phyloP scores from a whole-genome alignment of 92 coral and sea anemone genomes.

The Porites rus region DNA sequence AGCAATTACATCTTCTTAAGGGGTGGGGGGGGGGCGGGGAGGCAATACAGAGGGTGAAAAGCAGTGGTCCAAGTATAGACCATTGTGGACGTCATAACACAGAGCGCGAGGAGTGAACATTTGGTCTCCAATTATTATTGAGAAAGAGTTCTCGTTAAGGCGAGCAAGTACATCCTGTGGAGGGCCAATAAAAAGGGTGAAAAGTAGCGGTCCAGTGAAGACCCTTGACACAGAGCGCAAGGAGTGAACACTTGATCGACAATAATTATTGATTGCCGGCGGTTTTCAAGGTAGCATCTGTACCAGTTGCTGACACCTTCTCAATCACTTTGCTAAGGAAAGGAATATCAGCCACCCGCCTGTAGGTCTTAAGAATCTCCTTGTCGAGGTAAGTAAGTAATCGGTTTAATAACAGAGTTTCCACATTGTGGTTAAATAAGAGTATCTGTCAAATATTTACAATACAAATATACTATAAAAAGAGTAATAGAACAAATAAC shows the following conservation, averaged over 20 bases:
- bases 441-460: no score
- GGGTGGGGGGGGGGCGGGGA: background rate
- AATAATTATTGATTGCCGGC: background rate
- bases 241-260: background rate
- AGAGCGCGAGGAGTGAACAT: background rate
- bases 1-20: conserved; percentile 1
- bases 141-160: background rate
- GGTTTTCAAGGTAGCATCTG: background rate
- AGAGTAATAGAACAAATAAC: no score
- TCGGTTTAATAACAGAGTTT: no score
- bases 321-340: conserved; percentile 52
- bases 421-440: no score
- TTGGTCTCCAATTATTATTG: background rate
- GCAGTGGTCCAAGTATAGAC: background rate
- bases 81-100: background rate
- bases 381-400: no score
- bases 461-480: no score
- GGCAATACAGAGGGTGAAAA: conserved; percentile 5
- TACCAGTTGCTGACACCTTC: conserved; percentile 24
- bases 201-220: background rate
- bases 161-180: conserved; percentile 24
- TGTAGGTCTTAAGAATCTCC: background rate
- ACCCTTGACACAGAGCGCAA: background rate
- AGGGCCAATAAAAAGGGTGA: conserved; percentile 15
- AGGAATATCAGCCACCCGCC: conserved; percentile 51